Percentiles rank a stretch among this genome's conserved stretches.
Conservation (phyloP, 2,888 invertebrate genomes). For the Dolichomitus sp. region DNA sequence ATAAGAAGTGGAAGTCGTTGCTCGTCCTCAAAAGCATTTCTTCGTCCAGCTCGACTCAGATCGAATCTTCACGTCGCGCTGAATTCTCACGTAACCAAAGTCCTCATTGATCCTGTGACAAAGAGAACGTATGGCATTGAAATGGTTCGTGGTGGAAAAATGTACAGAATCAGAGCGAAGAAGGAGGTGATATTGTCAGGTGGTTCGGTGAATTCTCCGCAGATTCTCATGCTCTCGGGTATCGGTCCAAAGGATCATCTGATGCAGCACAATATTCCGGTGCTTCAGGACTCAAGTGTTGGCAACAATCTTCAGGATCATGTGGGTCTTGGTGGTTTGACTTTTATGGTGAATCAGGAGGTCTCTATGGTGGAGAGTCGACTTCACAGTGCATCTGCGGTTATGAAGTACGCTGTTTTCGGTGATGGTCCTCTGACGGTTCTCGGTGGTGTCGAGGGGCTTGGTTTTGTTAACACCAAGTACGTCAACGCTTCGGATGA, state of each 20-base stretch:
- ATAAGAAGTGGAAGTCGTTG: constrained; percentile 93
- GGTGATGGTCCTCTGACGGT: constrained; percentile 95
- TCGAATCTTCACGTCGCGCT: constrained; percentile 95
- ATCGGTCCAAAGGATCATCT: constrained; percentile 93
- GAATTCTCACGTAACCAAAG: constrained; percentile 91
- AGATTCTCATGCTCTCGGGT: constrained; percentile 97
- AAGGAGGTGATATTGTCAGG: constrained; percentile 97
- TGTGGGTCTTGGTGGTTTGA: constrained; percentile 94
- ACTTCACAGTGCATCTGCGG: constrained; percentile 92
- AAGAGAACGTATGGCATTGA: constrained; percentile 94
- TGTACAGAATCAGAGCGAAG: constrained; percentile 91
- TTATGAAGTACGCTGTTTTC: constrained; percentile 94
- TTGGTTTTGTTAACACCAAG: constrained; percentile 96
- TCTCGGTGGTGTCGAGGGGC: constrained; percentile 95
- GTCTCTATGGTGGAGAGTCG: constrained; percentile 93
- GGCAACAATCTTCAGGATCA: constrained; percentile 97
- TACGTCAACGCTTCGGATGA: constrained; percentile 93
- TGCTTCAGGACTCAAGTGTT: constrained; percentile 93
- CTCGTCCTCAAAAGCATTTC: constrained; percentile 95
- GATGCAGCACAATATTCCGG: constrained; percentile 91
- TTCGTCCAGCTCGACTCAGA: constrained; percentile 92
- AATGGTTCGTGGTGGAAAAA: constrained; percentile 91
- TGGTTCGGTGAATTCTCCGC: constrained; percentile 97
- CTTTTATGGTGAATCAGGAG: constrained; percentile 93
- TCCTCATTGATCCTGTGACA: constrained; percentile 87